Base-by-base conservation (phyloP, 1,140 invertebrate species). In the Meteorus sp. region DNA sequence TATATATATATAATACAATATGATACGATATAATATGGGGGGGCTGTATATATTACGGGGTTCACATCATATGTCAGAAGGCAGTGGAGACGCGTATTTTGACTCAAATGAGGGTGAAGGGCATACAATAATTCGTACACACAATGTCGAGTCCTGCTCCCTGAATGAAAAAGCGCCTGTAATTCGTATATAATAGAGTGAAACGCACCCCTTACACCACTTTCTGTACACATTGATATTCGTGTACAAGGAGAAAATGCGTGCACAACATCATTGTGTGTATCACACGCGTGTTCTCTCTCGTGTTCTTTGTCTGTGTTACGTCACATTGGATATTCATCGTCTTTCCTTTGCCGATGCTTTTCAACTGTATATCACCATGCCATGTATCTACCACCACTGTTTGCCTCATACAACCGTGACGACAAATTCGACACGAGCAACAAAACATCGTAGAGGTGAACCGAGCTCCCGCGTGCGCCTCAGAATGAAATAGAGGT, bases 371-470 rank as follows among this genome's bases (percentile, higher is more conserved):
- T n/a, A 44, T 44, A 9, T 7, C 41, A 50, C 41, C 48, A 17
- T 41, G 43, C 29, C 47, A 39, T 66, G 63, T 61, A 52, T 63
- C 66, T 63, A 58, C 53, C 47, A 60, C 59, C 63, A 61, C 61
- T 59, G 62, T 64, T n/a, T n/a, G 61, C 56, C 61, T 55, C 37
- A 62, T 13, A 69, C 63, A 69, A 59, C 65, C 69, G 66, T 71
- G 69, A 69, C 69, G 69, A 69, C 65, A 67, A 71, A 71, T 71
- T 71, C 69, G 69, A 69, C 67, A 71, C 69, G 67, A 71, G 63
- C 44, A 64, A 63, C 65, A 65, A 66, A 71, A 66, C 69, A 61
- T 57, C 59, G 61, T 23, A 39, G 22, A 31, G 50, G 48, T 50
- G 33, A 59, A 50, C 45, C 35, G 35, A 39, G 35, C 35, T 39